Evolutionary conservation across 2,113 vertebrate genomes (phyloP), one percentile per base, ranked within the genome.

Genomic region (Sakesphorus luctuosus): DNA sequence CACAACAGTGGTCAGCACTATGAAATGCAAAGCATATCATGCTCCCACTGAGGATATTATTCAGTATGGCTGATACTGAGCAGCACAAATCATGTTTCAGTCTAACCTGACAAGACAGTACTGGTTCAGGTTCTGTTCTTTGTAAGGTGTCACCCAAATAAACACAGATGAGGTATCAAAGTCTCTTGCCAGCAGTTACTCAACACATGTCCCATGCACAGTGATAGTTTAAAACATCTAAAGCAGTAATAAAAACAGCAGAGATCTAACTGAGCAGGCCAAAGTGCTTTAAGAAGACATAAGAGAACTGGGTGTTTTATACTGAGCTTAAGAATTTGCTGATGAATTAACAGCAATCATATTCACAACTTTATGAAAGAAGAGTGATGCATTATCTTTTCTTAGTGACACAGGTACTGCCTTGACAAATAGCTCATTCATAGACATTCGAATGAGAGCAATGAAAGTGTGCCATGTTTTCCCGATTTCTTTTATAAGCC

Each of bases 331-430:
- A 28, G 83, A 65, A 83, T 35, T 96, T 88, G 76, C 15, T 82
- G 93, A 59, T 87, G 82, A 96, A 91, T 87, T 67, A 88, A 58
- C 26, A 61, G 78, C 80, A 91, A 55, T 9, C 79, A 76, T 89
- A 84, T 65, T 75, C 95, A 89, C n/a, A 77, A 62, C 26, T 82
- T 46, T 16, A 10, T 14, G 38, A 20, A 82, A 84, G 72, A 74
- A 73, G 75, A 86, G 73, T 13, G 84, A 71, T 26, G 40, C 1
- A 29, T 90, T 92, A 19, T 33, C 46, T 76, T 47, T 59, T 49
- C 29, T 28, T 21, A 49, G 59, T 31, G 67, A 84, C 28, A 84
- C 66, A 90, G 55, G 89, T 12, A 74, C 89, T 93, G 50, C 83
- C 94, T 84, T 91, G 93, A 90, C 77, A 78, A 84, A 52, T 65